Evolutionary conservation across 2,113 vertebrate species (phyloP).

Genomic region (Nothobranchius kuhntae): DNA sequence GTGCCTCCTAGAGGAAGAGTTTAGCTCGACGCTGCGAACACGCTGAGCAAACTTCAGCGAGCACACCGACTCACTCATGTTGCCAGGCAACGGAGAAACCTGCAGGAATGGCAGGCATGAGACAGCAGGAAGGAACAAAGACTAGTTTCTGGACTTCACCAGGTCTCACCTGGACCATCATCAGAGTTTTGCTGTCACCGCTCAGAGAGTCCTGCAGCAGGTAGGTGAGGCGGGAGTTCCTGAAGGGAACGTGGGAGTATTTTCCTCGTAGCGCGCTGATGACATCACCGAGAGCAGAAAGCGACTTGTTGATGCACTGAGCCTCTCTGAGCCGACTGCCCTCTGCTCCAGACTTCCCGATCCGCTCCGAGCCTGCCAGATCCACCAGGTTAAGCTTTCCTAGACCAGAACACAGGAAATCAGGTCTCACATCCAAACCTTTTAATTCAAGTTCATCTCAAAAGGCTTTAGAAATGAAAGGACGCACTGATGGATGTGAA

Average conservation of each 20-base stretch:
- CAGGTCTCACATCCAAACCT: too few species aligned
- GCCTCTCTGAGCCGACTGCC: conserved; percentile 92
- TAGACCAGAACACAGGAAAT: conserved; percentile 36
- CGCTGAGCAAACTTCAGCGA: conserved; percentile 95
- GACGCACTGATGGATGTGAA: too few species aligned
- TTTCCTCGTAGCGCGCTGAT: conserved; percentile 90
- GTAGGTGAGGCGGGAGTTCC: conserved; percentile 98
- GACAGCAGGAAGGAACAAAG: neutral
- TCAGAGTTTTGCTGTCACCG: conserved; percentile 96
- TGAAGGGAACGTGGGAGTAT: conserved; percentile 93
- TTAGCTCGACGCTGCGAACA: conserved; percentile 90
- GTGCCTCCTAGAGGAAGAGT: conserved; percentile 70
- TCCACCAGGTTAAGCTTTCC: conserved; percentile 97
- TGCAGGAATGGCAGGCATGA: conserved; percentile 47
- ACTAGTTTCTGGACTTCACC: neutral
- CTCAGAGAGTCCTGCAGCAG: conserved; percentile 95
- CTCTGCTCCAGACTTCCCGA: conserved; percentile 90
- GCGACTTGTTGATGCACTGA: conserved; percentile 96
- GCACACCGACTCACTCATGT: conserved; percentile 90
- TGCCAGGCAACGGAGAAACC: conserved; percentile 88
- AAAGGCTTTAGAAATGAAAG: too few species aligned
- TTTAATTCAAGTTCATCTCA: too few species aligned
- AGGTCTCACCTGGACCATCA: conserved; percentile 93
- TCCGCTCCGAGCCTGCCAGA: conserved; percentile 92
- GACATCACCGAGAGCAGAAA: conserved; percentile 91